phyloP scores from a whole-genome alignment of 2,113 vertebrate genomes.

The Amblyopsis rosae region DNA sequence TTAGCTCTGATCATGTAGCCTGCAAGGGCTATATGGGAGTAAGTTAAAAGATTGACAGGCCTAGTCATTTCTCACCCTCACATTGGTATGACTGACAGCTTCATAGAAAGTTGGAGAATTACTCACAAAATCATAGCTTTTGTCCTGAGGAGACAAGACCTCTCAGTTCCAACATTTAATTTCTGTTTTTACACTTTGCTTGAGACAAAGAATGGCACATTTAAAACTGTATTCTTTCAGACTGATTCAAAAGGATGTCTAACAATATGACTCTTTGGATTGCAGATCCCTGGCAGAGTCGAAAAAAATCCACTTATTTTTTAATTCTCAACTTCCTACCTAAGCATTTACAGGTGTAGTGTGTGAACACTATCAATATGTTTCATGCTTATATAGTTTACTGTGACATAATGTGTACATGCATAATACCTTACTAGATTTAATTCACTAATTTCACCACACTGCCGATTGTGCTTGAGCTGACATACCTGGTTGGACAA shows the following conservation, averaged over 20 bases:
- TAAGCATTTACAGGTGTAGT: not conserved
- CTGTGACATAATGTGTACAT: too few species aligned
- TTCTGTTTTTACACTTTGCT: slow-evolving; percentile 51
- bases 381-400: too few species aligned
- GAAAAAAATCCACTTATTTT: slow-evolving; percentile 48
- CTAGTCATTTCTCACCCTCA: slow-evolving; percentile 48
- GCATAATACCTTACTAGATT: too few species aligned
- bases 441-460: too few species aligned
- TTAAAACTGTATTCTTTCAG: slow-evolving; percentile 37
- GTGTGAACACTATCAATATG: too few species aligned
- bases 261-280: slow-evolving; percentile 54
- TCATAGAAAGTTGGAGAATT: slow-evolving; percentile 13
- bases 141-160: slow-evolving; percentile 21
- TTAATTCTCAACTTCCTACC: not conserved
- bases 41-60: slow-evolving; percentile 46
- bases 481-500: too few species aligned
- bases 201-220: slow-evolving; percentile 41
- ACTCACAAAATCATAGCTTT: slow-evolving; percentile 26
- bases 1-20: slow-evolving; percentile 49
- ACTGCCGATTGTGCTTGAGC: too few species aligned
- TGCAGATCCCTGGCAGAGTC: slow-evolving; percentile 29
- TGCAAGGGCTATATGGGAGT: slow-evolving; percentile 45
- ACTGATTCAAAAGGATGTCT: slow-evolving; percentile 41
- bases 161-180: slow-evolving; percentile 47
- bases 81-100: slow-evolving; percentile 49